phyloP scores from a whole-genome alignment of 2,797 vertebrate genomes.

The Pseudochirops corinnae region DNA sequence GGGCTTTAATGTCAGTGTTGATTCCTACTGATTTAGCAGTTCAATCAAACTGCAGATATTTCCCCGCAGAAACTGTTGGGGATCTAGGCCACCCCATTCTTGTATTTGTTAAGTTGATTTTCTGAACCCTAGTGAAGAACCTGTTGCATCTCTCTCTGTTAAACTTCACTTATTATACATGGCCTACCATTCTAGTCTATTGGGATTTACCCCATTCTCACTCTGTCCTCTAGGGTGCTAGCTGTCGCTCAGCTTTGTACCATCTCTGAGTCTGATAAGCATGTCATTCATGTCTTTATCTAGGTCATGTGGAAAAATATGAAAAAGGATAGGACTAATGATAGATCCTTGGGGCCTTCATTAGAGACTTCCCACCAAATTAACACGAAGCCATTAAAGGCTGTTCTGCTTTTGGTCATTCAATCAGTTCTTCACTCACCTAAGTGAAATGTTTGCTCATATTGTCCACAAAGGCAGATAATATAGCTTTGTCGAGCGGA shows the following conservation, averaged over 20 bases:
- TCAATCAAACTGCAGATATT: not conserved
- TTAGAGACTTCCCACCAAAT: not conserved
- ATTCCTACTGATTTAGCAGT: not conserved
- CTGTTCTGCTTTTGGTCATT: not conserved
- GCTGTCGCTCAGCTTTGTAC: not conserved
- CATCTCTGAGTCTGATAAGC: not conserved
- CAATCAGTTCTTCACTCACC: not conserved
- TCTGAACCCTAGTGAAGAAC: not conserved
- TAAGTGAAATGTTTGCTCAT: not conserved
- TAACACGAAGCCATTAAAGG: not conserved
- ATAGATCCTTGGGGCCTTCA: not conserved
- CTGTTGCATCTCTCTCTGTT: not conserved
- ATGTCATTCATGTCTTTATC: not conserved
- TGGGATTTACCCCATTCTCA: not conserved
- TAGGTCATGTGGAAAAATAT: not conserved
- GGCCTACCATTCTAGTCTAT: not conserved
- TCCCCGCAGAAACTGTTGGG: not conserved
- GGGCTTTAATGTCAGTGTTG: not conserved
- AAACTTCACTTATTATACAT: not conserved
- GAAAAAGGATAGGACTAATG: not conserved
- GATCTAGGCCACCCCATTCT: not conserved
- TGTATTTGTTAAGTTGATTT: not conserved
- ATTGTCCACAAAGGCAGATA: not conserved
- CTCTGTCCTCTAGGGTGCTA: not conserved
- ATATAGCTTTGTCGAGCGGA: not conserved